Conservation (phyloP, 64 coral and sea anemone species). For the Montipora foliosa region DNA sequence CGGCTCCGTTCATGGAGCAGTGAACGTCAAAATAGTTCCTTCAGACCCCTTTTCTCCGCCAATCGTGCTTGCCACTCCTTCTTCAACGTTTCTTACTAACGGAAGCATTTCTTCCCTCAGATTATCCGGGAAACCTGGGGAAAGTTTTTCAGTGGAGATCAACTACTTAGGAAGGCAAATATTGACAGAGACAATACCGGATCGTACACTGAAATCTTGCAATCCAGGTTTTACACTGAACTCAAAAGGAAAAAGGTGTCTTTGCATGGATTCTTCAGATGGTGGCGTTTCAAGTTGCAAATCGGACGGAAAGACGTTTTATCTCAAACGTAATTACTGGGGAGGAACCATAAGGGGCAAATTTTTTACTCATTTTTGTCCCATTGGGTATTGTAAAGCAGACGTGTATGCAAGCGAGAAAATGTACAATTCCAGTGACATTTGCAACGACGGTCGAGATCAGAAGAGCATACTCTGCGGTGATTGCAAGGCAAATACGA, state of each 20-base stretch:
- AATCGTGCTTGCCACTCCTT: constrained; percentile 44
- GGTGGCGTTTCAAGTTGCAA: constrained; percentile 62
- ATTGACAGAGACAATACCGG: constrained; percentile 46
- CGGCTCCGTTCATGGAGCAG: constrained; percentile 64
- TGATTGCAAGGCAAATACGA: constrained; percentile 59
- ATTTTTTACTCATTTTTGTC: constrained; percentile 77
- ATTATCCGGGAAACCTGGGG: constrained; percentile 44
- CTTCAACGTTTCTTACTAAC: constrained; percentile 73
- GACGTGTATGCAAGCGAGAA: not conserved
- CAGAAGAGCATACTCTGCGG: constrained; percentile 79
- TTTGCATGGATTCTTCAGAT: constrained; percentile 36
- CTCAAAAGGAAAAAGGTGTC: not conserved
- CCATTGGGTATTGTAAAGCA: constrained; percentile 69
- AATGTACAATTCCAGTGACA: constrained; percentile 55
- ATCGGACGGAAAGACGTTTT: constrained; percentile 54
- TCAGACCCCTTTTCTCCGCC: too few relatives aligned
- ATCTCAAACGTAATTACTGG: constrained; percentile 85
- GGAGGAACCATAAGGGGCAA: constrained; percentile 63
- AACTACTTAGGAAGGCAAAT: constrained; percentile 71
- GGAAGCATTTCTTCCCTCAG: constrained; percentile 25
- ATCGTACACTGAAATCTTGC: constrained; percentile 45
- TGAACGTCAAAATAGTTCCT: constrained; percentile 37
- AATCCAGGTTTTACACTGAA: constrained; percentile 56
- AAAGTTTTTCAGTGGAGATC: constrained; percentile 65
- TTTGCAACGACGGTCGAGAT: constrained; percentile 68